Base-by-base conservation (phyloP, 2,113 vertebrate genomes). In the Aptenodytes patagonicus region DNA sequence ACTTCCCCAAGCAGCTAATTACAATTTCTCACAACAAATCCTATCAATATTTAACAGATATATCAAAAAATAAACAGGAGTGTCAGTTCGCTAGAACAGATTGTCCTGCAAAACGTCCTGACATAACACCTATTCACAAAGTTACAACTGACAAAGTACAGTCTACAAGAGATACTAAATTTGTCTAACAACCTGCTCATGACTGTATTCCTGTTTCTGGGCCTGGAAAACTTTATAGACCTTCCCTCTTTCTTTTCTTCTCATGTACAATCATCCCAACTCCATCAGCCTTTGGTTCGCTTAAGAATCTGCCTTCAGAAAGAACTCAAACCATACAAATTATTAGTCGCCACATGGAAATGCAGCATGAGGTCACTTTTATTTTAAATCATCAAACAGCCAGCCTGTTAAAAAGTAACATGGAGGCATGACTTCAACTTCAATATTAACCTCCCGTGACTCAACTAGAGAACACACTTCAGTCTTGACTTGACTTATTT, bases 21-120 rank as follows among this genome's bases (percentile, higher is more conserved):
- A 84, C 80, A 92, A 83, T 68, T 78, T 97, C 79, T 87, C 57
- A n/a, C 58, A 90, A 90, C n/a, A 90, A 92, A 97, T 40, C 4
- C 31, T 71, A 94, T 60, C 85, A 69, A 87, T n/a, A 69, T 75
- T 95, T 72, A 85, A 82, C 20, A 78, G 76, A 87, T 42, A 96
- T 77, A 71, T 5, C 44, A 18, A 8, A 76, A 88, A 95, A 95
- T 66, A 79, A 86, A 91, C 34, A 84, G 44, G 44, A 11, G 42
- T 64, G 84, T 96, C 84, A 49, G 86, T 79, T 76, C 47, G 34
- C 42, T 47, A 51, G 32, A 95, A 97, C 81, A 87, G 52, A 97
- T 90, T 78, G 10, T 70, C 20, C 19, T 38, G 21, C 52, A 76
- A 80, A 91, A 49, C 75, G 17, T 42, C 64, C 70, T 82, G 62